phyloP scores from a whole-genome alignment of 1,140 invertebrate genomes.

The Tetraneura akinire region DNA sequence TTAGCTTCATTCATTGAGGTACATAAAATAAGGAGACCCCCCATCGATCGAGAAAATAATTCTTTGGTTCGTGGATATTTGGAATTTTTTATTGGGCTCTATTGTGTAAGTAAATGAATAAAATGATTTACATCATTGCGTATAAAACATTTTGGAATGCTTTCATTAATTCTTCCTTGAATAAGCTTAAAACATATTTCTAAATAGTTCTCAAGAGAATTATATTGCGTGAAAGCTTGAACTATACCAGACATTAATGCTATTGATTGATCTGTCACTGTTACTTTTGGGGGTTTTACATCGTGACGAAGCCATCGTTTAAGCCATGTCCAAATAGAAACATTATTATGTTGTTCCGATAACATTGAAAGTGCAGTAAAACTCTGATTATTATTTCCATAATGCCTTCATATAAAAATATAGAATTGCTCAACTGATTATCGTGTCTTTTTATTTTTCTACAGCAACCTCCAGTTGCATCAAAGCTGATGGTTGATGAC shows the following conservation, averaged over 20 bases:
- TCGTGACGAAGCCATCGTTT: not conserved
- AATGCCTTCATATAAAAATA: no score
- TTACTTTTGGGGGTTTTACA: not conserved
- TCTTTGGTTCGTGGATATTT: conserved; percentile 8
- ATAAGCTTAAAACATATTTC: not conserved
- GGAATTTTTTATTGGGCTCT: not conserved
- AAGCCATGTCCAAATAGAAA: not conserved
- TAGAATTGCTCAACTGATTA: no score
- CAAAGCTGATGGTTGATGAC: no score
- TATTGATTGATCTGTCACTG: not conserved
- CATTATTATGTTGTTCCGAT: not conserved
- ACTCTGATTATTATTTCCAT: not conserved
- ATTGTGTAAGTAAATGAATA: not conserved
- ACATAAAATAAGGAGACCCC: not conserved
- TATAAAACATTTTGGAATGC: not conserved
- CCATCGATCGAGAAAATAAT: not conserved
- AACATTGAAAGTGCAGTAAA: not conserved
- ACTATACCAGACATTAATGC: not conserved
- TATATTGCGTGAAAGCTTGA: not conserved
- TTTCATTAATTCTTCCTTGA: no score
- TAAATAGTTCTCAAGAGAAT: conserved; percentile 1
- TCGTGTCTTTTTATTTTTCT: no score
- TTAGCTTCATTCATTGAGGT: not conserved
- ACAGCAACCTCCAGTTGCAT: no score
- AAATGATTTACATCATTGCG: conserved; percentile 15